These are phyloP conservation scores for Pteropus rufus DNA, from an alignment of 2,797 vertebrate species.

Conservation along the genomic window DNA sequence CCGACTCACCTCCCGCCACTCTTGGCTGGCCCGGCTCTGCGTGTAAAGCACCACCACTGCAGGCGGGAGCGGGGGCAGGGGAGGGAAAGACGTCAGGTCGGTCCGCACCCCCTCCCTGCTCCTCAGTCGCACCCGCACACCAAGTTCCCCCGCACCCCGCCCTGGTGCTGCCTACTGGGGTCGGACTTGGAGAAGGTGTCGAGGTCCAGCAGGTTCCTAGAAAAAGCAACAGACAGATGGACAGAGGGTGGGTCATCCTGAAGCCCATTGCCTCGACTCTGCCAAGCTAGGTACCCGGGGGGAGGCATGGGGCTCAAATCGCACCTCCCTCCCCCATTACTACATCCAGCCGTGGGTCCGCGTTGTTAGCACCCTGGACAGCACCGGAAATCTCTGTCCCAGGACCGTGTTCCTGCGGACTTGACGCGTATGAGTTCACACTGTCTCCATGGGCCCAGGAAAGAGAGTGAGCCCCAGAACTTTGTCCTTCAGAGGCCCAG, in stretches of 20 bases:
- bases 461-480: conserved; percentile 37
- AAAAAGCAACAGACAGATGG: conserved; percentile 55
- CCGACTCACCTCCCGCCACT: conserved; percentile 96
- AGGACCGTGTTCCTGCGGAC: not conserved
- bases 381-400: not conserved
- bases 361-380: conserved; percentile 41
- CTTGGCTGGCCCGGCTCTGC: conserved; percentile 93
- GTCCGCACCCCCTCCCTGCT: not conserved
- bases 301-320: not conserved
- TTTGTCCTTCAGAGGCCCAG: conserved; percentile 30
- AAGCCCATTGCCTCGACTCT: not conserved
- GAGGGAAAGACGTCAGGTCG: conserved; percentile 30
- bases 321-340: not conserved
- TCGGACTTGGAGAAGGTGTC: conserved; percentile 97
- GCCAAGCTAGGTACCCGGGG: not conserved
- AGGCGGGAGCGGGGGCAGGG: conserved; percentile 48
- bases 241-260: not conserved
- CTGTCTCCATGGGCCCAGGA: not conserved
- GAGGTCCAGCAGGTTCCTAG: conserved; percentile 93
- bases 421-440: not conserved
- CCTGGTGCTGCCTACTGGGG: conserved; percentile 86
- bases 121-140: not conserved
- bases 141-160: not conserved
- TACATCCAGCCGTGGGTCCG: not conserved
- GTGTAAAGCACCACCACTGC: conserved; percentile 93